phyloP scores from a whole-genome alignment of 1,140 invertebrate genomes.

The Drosophila fuyamai region DNA sequence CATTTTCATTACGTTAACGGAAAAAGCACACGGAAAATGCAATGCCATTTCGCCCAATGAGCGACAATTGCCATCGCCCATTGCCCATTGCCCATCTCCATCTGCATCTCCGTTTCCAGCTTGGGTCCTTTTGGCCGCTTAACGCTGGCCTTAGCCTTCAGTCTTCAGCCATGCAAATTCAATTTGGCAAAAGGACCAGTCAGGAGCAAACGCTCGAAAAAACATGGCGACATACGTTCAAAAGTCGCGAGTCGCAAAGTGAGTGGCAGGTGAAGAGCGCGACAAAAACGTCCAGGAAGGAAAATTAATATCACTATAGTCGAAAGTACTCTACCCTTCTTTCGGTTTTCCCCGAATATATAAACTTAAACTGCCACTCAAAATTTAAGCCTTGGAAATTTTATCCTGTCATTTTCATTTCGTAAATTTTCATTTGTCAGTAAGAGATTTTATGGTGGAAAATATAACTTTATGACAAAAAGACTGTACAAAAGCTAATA shows the following conservation, averaged over 20 bases:
- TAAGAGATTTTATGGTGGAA: too few species aligned
- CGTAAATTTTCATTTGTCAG: too few species aligned
- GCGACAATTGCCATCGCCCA: conserved; percentile 64
- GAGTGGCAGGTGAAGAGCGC: conserved; percentile 60
- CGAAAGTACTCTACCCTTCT: conserved; percentile 2
- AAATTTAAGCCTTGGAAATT: too few species aligned
- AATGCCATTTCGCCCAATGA: conserved; percentile 49
- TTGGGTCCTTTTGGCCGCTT: conserved; percentile 30
- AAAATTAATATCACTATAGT: background rate
- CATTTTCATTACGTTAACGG: conserved; percentile 66
- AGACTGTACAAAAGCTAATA: too few species aligned
- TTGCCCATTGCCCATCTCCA: conserved; percentile 1
- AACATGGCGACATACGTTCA: conserved; percentile 63
- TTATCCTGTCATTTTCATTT: too few species aligned
- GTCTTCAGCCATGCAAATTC: conserved; percentile 73
- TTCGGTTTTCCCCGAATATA: too few species aligned
- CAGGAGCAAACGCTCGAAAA: conserved; percentile 49
- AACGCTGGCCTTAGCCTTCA: conserved; percentile 62
- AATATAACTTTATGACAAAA: too few species aligned
- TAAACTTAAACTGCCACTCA: too few species aligned
- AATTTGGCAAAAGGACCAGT: conserved; percentile 57
- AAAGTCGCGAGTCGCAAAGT: conserved; percentile 61
- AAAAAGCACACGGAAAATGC: conserved; percentile 49
- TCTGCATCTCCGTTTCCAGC: conserved; percentile 9
- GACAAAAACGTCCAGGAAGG: conserved; percentile 1